Base-by-base conservation (phyloP, 1,140 invertebrate genomes). In the Cyrtorhinus lividipennis region DNA sequence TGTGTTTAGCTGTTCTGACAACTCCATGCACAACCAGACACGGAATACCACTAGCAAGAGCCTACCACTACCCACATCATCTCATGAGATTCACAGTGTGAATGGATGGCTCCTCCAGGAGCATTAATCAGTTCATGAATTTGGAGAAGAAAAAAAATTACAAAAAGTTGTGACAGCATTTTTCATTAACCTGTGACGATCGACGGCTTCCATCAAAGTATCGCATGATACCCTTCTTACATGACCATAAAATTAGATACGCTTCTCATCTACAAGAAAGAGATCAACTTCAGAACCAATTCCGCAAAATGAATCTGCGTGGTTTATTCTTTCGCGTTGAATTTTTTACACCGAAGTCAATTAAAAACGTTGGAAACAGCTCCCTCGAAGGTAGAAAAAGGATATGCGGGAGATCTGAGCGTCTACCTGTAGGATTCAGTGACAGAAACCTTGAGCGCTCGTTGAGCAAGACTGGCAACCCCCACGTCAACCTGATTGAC, bases 391-490 rank as follows among this genome's bases (percentile, higher is more conserved):
- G 18, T 5, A 20, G 20, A 53, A 53, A 53, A 53, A 22, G 38
- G 38, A 44, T 44, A n/a, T n/a, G 8, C n/a, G 5, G 48, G 5
- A 22, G 8, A 10, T 53, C 48, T 53, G 20, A 53, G 10, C 20
- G 5, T 22, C 48, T 53, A 53, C 48, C 48, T 53, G 48, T 53
- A 20, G 48, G 18, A 53, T 53, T 53, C 48, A 10, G 48, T 53
- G 48, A 53, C 48, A 53, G 30, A 53, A 22, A 53, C 12, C 48
- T 53, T 53, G 48, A 53, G 48, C 48, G 10, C 12, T 53, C 20
- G 48, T 53, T 53, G 48, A 53, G 48, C 20, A 53, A 53, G 48
- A 53, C 48, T 53, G 48, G 48, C 48, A 53, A 53, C 48, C 48
- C 48, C 20, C 48, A 53, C 18, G 48, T 53, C 48, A 53, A 53